phyloP scores from a whole-genome alignment of 1,140 invertebrate species.

The Melanaphis sacchari region DNA sequence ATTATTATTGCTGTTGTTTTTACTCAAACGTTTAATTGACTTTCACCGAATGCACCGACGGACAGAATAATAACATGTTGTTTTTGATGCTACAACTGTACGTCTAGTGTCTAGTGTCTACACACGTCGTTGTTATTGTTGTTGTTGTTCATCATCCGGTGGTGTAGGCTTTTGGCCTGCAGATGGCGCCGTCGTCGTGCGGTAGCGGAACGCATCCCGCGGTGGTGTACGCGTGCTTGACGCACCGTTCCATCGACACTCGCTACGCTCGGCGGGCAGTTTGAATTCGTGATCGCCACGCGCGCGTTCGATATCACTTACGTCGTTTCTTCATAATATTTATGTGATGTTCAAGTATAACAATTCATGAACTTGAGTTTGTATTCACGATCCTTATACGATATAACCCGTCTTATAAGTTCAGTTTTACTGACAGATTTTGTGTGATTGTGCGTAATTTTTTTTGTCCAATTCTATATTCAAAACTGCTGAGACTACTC shows the following conservation, averaged over 20 bases:
- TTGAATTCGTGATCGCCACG: background rate
- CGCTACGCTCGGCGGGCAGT: background rate
- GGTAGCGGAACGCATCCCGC: background rate
- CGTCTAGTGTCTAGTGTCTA: too few relatives aligned
- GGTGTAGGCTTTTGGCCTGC: background rate
- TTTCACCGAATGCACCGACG: background rate
- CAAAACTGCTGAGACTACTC: background rate
- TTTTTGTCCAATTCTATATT: background rate
- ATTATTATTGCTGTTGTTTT: background rate
- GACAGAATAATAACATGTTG: background rate
- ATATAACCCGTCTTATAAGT: background rate
- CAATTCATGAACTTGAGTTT: background rate
- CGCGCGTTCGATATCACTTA: background rate
- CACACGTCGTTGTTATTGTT: background rate
- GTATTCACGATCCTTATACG: background rate
- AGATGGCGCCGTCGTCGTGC: background rate
- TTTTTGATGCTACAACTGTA: background rate
- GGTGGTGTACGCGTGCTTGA: background rate
- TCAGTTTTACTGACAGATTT: background rate
- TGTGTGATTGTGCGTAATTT: background rate
- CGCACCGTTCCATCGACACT: background rate
- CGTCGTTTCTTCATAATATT: background rate
- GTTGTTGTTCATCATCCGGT: background rate
- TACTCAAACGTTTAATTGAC: constrained; percentile 1
- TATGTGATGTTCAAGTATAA: background rate